A percentile compares a stretch with the other conserved stretches of the same genome.
These are phyloP conservation scores for Brachypodius melanocephalos DNA, from an alignment of 2,113 vertebrate genomes.

Conservation along the genomic window DNA sequence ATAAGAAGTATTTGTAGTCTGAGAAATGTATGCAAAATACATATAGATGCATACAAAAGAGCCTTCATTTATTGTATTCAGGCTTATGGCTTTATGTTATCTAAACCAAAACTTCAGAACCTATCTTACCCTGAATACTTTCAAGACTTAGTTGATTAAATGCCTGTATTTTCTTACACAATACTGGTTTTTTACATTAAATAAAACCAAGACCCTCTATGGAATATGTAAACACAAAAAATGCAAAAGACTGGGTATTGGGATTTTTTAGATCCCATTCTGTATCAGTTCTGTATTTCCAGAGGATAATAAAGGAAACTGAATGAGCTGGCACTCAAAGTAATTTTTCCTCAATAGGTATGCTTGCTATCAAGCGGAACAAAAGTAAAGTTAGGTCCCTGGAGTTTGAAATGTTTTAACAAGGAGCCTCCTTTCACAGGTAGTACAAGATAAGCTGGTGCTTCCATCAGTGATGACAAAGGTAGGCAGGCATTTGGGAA, in stretches of 20 bases:
- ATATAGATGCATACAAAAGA: not conserved
- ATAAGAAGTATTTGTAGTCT: not conserved
- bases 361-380: not conserved
- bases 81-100: not conserved
- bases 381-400: not conserved
- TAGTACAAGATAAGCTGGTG: rapidly evolving
- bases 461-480: not conserved
- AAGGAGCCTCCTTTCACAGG: not conserved
- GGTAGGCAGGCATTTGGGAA: not conserved
- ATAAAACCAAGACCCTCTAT: not conserved
- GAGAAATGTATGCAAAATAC: not conserved
- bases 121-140: not conserved
- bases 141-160: not conserved
- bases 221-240: not conserved
- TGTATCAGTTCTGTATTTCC: not conserved
- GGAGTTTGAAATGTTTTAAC: not conserved
- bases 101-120: not conserved
- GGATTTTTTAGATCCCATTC: not conserved
- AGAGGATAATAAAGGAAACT: not conserved
- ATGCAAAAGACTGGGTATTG: not conserved
- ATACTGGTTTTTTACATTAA: not conserved
- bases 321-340: not conserved
- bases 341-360: not conserved
- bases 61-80: not conserved
- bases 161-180: not conserved